Evolutionary conservation across 2,888 invertebrate genomes (phyloP).

Genomic region (Cephus runcator): DNA sequence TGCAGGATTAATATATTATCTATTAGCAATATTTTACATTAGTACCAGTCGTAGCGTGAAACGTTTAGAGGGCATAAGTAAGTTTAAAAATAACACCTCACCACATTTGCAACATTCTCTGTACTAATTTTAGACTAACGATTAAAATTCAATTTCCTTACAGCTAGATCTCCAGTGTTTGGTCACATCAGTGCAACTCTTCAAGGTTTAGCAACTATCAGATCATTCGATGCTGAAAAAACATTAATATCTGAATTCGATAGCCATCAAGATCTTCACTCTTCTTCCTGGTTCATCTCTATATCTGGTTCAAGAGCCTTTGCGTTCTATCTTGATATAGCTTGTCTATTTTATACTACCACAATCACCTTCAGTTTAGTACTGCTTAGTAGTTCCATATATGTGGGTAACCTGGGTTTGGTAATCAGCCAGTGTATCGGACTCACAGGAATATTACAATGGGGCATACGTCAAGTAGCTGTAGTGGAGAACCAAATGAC

Average conservation of each 20-base stretch:
- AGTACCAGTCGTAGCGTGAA: conserved; percentile 78
- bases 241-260: conserved; percentile 71
- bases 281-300: conserved; percentile 76
- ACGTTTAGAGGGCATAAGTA: conserved; percentile 75
- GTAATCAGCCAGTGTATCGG: conserved; percentile 69
- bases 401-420: conserved; percentile 68
- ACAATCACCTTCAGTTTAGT: conserved; percentile 73
- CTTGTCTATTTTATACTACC: conserved; percentile 71
- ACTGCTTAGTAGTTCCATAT: conserved; percentile 58
- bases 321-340: conserved; percentile 73
- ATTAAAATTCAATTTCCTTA: background rate
- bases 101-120: background rate
- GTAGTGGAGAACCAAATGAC: conserved; percentile 74
- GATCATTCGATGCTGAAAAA: conserved; percentile 78
- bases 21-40: conserved; percentile 74
- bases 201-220: conserved; percentile 82
- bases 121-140: background rate
- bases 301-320: conserved; percentile 74
- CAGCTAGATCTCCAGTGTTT: conserved; percentile 87
- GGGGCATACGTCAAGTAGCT: conserved; percentile 78
- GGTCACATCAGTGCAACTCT: conserved; percentile 83
- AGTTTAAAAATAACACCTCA: conserved; percentile 43
- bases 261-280: conserved; percentile 72
- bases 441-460: conserved; percentile 69
- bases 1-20: conserved; percentile 72